Base-by-base conservation (phyloP, 2,888 invertebrate species). In the Megastigmus dorsalis region DNA sequence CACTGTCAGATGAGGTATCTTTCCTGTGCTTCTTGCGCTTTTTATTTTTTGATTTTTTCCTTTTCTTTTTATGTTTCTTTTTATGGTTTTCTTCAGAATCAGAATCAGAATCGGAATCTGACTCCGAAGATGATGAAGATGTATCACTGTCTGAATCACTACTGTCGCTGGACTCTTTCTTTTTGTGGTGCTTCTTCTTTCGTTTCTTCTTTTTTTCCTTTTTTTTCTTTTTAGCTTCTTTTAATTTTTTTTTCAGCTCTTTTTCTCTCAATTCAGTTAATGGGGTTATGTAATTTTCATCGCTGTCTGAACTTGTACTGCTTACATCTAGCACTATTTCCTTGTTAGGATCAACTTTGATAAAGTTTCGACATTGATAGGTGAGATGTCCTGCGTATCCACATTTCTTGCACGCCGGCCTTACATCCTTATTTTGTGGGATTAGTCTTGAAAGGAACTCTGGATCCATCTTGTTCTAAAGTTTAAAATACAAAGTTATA, bases 301-400 rank as follows among this genome's bases (percentile, higher is more conserved):
- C 94, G 23, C 94, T 94, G 82, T 97, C 97, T 75, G 96, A 97
- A 82, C 97, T 97, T 3, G 97, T 98, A 82, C 97, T 97, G 85
- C 97, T 97, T 0, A 98, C 95, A 86, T 98, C 98, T 70, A 98
- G 88, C 1, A 98, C 94, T 81, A 95, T 94, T 85, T 97, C 97
- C 86, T 96, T 97, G 84, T 95, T 94, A 0, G 97, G 97, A 85
- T 98, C 97, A 28, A 97, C 93, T 91, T 97, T 96, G 71, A 97
- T 93, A 88, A 98, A 97, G 88, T 98, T 98, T 81, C 97, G 90
- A 85, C 98, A 98, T 86, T 98, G 98, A 88, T 95, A 98, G 13
- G 98, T 98, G 82, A 98, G 90, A 88, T 98, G 98, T 1, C 98
- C 98, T 76, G 96, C 95, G 89, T 97, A 97, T 79, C 98, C 97